Evolutionary conservation across 2,113 vertebrate species (phyloP), one percentile per base, ranked within the genome.

Genomic region (Indicator maculatus): DNA sequence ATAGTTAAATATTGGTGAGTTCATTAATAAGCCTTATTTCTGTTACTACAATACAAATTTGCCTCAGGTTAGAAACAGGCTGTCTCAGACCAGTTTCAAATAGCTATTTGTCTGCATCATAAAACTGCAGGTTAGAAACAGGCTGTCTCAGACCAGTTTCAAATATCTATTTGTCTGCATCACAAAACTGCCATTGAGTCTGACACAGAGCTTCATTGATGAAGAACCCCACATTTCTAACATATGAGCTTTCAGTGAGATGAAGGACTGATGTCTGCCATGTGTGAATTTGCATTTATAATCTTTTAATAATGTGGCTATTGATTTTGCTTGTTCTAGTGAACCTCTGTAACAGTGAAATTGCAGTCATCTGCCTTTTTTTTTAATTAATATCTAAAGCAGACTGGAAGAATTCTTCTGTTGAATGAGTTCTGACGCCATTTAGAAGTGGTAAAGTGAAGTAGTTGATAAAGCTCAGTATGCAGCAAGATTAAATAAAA

Each of bases 151-250:
- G 87, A 55, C 74, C 17, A 71, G 66, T 87, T 92, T 95, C 82
- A 93, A 97, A 88, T 91, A 77, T 94, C 93, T 93, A 81, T 94
- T 97, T 97, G 96, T 97, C 94, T 76, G 64, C 67, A 75, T 88
- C 83, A 96, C 95, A 97, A 89, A 96, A 96, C 88, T 95, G 81
- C 89, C 89, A 93, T 96, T 97, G 95, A 97, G 50, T 45, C 33
- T 76, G 66, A 77, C 60, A 93, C 82, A 93, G 91, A 92, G 55
- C 65, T 90, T 94, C 77, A 93, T 94, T 96, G 86, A 93, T 89
- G 90, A 72, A 86, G 58, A 96, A 70, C 76, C 61, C 89, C 61
- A 83, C 90, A 91, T 96, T 97, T 96, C 71, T 93, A 64, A 88
- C 66, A 91, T 89, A 88, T 31, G 93, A 93, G 61, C 79, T 65